Evolutionary conservation across 1,140 invertebrate genomes (phyloP), one percentile per base, ranked within the genome.

Genomic region (Wiebesia pumilae): DNA sequence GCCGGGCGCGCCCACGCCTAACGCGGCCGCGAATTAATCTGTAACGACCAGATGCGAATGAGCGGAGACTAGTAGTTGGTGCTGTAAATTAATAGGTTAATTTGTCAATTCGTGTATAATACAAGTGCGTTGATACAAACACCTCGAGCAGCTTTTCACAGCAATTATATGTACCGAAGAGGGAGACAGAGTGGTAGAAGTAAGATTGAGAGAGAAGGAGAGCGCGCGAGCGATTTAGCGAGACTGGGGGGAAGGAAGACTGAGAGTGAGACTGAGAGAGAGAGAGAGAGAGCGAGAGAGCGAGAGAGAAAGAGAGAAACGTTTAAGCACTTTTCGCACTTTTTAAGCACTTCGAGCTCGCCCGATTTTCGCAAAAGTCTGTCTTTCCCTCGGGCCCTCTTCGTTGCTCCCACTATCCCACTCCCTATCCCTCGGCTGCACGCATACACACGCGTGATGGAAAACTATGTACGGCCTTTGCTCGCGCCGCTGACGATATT

Each of bases 41-140:
- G 51, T 38, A 38, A 12, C 19, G 14, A 14, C 35, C 71, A 6
- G n/a, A 30, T 14, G 19, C 14, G 62, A 47, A 65, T 69, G 19
- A n/a, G 21, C 54, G 54, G 54, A 58, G 79, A 35, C 33, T 58
- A 65, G 38, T 75, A 10, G 21, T 81, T 40, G 62, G 81, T 83
- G 67, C 67, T 83, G 67, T 14, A 67, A 83, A 83, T 51, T 33
- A 83, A 73, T 73, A 77, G 69, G 71, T 83, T 83, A 83, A 83
- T 71, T 71, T 43, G 81, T 71, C 71, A 69, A 71, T 58, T 40
- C n/a, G 71, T 83, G 71, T 77, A 83, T 77, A 62, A 83, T 83
- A 83, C 82, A 83, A 77, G 82, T 83, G 81, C 81, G 30, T 38
- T 54, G 30, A 54, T 51, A 54, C 67, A 82, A 83, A 75, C 71